A percentile compares a stretch with the other conserved stretches of the same genome.
These are phyloP conservation scores for Cromileptes altivelis DNA, from an alignment of 2,113 vertebrate species.

Conservation along the genomic window DNA sequence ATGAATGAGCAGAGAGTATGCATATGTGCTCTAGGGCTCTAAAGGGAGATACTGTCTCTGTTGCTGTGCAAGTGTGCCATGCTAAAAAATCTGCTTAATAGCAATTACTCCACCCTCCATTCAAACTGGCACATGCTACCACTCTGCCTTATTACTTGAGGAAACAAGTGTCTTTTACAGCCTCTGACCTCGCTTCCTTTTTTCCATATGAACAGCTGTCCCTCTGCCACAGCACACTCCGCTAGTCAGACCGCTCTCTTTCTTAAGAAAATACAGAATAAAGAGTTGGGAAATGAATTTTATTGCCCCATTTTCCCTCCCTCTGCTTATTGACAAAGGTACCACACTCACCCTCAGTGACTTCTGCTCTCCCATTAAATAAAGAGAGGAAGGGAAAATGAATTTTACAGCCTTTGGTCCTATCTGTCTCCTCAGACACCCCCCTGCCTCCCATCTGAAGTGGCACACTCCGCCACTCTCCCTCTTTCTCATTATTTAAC, in stretches of 20 bases:
- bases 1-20: slow-evolving; percentile 60
- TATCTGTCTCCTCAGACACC: slow-evolving; percentile 67
- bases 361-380: slow-evolving; percentile 71
- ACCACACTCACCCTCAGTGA: slow-evolving; percentile 33
- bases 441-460: slow-evolving; percentile 24
- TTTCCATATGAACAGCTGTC: slow-evolving; percentile 71
- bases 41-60: not conserved
- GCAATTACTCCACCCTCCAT: slow-evolving; percentile 80
- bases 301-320: slow-evolving; percentile 69
- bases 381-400: slow-evolving; percentile 66
- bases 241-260: slow-evolving; percentile 34
- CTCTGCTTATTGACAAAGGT: slow-evolving; percentile 68
- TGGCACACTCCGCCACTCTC: slow-evolving; percentile 48
- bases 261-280: slow-evolving; percentile 60
- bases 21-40: slow-evolving; percentile 62
- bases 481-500: slow-evolving; percentile 77
- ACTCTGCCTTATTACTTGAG: slow-evolving; percentile 60
- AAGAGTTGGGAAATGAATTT: slow-evolving; percentile 69
- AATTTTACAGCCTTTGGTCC: slow-evolving; percentile 62
- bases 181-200: slow-evolving; percentile 68
- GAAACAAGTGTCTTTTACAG: slow-evolving; percentile 71
- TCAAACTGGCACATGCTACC: slow-evolving; percentile 73
- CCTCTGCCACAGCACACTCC: slow-evolving; percentile 70
- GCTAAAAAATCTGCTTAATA: slow-evolving; percentile 68
- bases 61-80: slow-evolving; percentile 32